Evolutionary conservation across 2,113 vertebrate species (phyloP), one percentile per base, ranked within the genome.

Genomic region (Pardalotus punctatus): DNA sequence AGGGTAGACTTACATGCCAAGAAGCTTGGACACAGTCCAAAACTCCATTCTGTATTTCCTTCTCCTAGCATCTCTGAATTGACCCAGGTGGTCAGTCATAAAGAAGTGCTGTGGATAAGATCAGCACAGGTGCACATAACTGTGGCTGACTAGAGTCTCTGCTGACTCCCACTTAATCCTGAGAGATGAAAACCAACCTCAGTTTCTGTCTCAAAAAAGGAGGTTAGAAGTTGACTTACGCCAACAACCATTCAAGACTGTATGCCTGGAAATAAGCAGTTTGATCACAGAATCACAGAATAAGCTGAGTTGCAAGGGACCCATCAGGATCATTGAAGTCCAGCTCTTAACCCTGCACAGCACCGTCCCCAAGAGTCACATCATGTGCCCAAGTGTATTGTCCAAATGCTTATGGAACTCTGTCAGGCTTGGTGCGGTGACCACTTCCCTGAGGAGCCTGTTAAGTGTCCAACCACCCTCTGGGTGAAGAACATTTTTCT

Each of bases 361-460:
- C 14, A 45, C 23, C 38, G 28, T 18, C 11, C 51, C 28, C 45
- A 53, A 28, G 27, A 60, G 27, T 31, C 14, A 22, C 15, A 29
- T 11, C 45, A 28, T 5, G 8, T 38, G 47, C n/a, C 38, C 0
- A 0, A 19, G 6, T 19, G 27, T 33, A 28, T 3, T 33, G 23
- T 33, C 38, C 54, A n/a, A 69, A 78, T 0, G 0, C 38, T 28
- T 51, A 33, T 13, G 23, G 38, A 69, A 53, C 38, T 38, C 45
- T n/a, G 19, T 20, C 64, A 45, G 19, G 38, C 54, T 36, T 43
- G 5, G 19, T 20, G 19, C 10, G n/a, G 28, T 13, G 33, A 69
- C 19, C 33, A n/a, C 38, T 45, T 61, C 38, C 28, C n/a, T 53
- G n/a, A 10, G 22, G 19, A 69, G 64, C 38, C 64, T 69, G 10